Evolutionary conservation across 2,113 vertebrate species (phyloP).

Genomic region (Pituophis catenifer): DNA sequence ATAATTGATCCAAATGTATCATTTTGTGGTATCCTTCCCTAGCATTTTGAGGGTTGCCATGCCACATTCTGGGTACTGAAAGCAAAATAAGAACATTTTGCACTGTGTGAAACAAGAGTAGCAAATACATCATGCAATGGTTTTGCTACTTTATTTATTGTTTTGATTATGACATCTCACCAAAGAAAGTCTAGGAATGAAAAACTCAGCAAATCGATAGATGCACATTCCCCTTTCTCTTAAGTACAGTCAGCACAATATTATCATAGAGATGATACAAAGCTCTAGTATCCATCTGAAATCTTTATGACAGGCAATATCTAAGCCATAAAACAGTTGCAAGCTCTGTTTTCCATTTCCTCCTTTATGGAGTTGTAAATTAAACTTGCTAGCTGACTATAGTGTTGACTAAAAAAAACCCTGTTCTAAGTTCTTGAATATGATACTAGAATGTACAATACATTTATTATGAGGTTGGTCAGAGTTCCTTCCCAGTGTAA

Average conservation of each 20-base stretch:
- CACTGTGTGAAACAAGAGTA: background rate
- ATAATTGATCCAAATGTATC: background rate
- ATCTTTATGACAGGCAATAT: constrained; percentile 46
- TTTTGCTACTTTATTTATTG: background rate
- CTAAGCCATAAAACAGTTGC: constrained; percentile 47
- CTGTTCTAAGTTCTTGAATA: constrained; percentile 33
- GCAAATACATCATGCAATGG: background rate
- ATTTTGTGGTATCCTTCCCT: background rate
- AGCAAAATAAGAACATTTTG: background rate
- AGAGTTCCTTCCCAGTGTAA: background rate
- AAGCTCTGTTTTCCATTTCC: constrained; percentile 15
- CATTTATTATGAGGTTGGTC: background rate
- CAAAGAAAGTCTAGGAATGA: constrained; percentile 47
- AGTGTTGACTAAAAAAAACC: constrained; percentile 40
- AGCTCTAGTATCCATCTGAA: constrained; percentile 30
- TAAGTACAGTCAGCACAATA: constrained; percentile 41
- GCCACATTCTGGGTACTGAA: background rate
- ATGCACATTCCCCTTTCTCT: background rate
- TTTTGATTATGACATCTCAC: constrained; percentile 31
- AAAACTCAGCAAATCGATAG: constrained; percentile 26
- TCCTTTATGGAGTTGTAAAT: constrained; percentile 53
- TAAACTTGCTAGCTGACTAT: constrained; percentile 47
- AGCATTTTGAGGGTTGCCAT: background rate
- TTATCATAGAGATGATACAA: background rate
- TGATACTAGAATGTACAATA: constrained; percentile 4